Base-by-base conservation (phyloP, 2,888 invertebrate genomes). In the Nasonia oneida region DNA sequence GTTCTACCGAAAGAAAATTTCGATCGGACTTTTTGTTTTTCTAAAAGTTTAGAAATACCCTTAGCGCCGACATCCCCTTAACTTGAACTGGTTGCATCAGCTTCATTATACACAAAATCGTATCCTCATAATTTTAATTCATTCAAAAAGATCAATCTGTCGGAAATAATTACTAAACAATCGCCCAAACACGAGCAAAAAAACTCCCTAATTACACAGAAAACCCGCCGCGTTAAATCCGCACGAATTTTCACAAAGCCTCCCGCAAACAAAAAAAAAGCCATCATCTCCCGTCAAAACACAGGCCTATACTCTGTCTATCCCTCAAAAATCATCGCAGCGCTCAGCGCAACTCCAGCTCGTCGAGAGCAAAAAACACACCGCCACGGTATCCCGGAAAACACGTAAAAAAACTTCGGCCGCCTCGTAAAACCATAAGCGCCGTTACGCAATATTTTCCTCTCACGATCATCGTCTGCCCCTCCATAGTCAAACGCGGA, bases 381-480 rank as follows among this genome's bases (percentile, higher is more conserved):
- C 15, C 15, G 42, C 33, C 15, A n/a, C 33, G 29, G 53, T 61
- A 47, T 15, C 10, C 18, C 64, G 37, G 53, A 4, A 5, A 53
- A 53, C 75, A 37, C 50, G 71, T 47, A 14, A 73, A 84, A 76
- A 86, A 77, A 77, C 83, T 33, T 1, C n/a, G 33, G 2, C 14
- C 67, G 23, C 61, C 61, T 83, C 77, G 83, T 86, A 83, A 86
- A 86, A 77, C 64, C 37, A 81, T 81, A 78, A 83, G 81, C 77
- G 53, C 86, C 86, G 86, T 83, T 83, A 77, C 77, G 83, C 83
- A 86, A 53, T 47, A 75, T 80, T 84, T 75, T 50, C 61, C 47
- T 78, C 67, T 39, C 73, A 57, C 84, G 64, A 74, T 53, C 15
- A 75, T 74, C 29, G 53, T 29, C 29, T 42, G 67, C 42, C 67